phyloP scores from a whole-genome alignment of 2,113 vertebrate species.

The cat (Felis catus) region F.catus_Fca126_mat1.0 CM031416.1:120949501-120950000 shows the following conservation, averaged over 20 bases:
- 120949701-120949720: conserved; percentile 60
- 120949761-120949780: conserved; percentile 6
- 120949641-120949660: conserved; percentile 78
- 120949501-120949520: no score
- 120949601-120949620: conserved; percentile 69
- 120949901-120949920: not conserved
- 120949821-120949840: not conserved
- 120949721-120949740: conserved; percentile 48
- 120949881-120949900: not conserved
- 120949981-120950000: not conserved
- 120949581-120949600: conserved; percentile 56
- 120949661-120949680: conserved; percentile 59
- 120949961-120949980: not conserved
- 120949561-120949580: not conserved
- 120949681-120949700: conserved; percentile 64
- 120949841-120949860: not conserved
- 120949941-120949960: not conserved
- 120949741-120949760: not conserved
- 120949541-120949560: no score
- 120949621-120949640: conserved; percentile 63
- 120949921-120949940: not conserved
- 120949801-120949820: not conserved
- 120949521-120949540: no score
- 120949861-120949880: not conserved
- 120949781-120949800: not conserved